Evolutionary conservation across 2,888 invertebrate species (phyloP).

Genomic region (Drosophila kanekoi): DNA sequence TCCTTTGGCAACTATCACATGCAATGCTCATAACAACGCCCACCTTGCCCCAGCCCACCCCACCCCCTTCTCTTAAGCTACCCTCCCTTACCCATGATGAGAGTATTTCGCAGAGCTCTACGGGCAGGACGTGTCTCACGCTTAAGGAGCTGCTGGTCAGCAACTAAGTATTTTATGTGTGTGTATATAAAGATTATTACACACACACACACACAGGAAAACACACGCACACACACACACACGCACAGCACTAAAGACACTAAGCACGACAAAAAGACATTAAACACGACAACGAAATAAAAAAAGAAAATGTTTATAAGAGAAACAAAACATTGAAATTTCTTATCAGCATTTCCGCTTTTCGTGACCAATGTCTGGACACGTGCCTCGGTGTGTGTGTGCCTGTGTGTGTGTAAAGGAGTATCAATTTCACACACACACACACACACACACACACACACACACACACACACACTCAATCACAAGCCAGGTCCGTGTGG

Average conservation of each 20-base stretch:
- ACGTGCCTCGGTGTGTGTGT: constrained; percentile 36
- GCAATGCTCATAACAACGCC: constrained; percentile 25
- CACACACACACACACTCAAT: constrained; percentile 14
- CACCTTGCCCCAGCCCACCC: not conserved
- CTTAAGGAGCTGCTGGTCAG: constrained; percentile 39
- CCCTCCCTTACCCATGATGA: constrained; percentile 9
- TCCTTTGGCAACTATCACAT: constrained; percentile 26
- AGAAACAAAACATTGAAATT: constrained; percentile 81
- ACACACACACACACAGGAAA: constrained; percentile 50
- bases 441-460: constrained; percentile 36
- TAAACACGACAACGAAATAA: constrained; percentile 84
- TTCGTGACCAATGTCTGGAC: constrained; percentile 85
- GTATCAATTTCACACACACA: constrained; percentile 71
- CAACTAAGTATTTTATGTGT: constrained; percentile 69
- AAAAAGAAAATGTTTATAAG: constrained; percentile 64
- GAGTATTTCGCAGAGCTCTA: constrained; percentile 30
- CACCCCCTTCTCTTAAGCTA: too few species aligned
- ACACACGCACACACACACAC: constrained; percentile 26
- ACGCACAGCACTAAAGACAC: constrained; percentile 76
- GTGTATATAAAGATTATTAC: constrained; percentile 73
- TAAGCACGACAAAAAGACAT: constrained; percentile 84
- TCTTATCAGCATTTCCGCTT: constrained; percentile 85
- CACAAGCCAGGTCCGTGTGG: constrained; percentile 34
- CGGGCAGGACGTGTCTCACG: constrained; percentile 27
- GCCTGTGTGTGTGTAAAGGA: constrained; percentile 20